Evolutionary conservation across 2,888 invertebrate species (phyloP).

Genomic region (Heliconius ethilla): DNA sequence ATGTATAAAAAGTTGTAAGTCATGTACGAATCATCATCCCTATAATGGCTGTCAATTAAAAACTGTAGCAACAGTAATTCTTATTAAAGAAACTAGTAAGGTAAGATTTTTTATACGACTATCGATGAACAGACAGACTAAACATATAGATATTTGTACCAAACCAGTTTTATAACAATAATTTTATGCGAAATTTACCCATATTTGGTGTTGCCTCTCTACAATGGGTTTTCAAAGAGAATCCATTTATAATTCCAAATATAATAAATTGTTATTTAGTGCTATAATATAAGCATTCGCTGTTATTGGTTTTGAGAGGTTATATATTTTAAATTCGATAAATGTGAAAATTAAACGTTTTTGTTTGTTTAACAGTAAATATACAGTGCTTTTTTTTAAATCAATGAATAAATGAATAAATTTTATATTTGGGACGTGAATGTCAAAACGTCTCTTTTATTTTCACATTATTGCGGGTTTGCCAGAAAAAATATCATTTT

Average conservation of each 20-base stretch:
- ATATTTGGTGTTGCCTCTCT: constrained; percentile 22
- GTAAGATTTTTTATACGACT: constrained; percentile 7
- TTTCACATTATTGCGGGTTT: not conserved
- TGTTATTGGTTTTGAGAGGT: not conserved
- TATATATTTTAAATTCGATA: not conserved
- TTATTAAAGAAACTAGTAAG: constrained; percentile 11
- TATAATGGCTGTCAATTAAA: constrained; percentile 13
- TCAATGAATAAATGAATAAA: not conserved
- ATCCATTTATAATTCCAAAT: constrained; percentile 18
- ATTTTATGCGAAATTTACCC: constrained; percentile 28
- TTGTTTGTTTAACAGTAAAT: constrained; percentile 4
- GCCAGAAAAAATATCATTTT: not conserved
- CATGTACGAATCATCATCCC: constrained; percentile 1
- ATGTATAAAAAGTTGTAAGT: not conserved
- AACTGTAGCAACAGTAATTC: not conserved
- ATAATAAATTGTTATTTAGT: constrained; percentile 17
- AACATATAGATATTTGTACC: not conserved
- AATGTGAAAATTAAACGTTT: not conserved
- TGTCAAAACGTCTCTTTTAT: not conserved
- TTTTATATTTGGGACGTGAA: not conserved
- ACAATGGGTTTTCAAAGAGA: constrained; percentile 28
- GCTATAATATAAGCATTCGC: not conserved
- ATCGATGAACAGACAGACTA: constrained; percentile 3
- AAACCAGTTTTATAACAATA: constrained; percentile 30
- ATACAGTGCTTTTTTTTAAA: not conserved